phyloP scores from a whole-genome alignment of 2,113 vertebrate species.

The cattle (Bos taurus) region DNA sequence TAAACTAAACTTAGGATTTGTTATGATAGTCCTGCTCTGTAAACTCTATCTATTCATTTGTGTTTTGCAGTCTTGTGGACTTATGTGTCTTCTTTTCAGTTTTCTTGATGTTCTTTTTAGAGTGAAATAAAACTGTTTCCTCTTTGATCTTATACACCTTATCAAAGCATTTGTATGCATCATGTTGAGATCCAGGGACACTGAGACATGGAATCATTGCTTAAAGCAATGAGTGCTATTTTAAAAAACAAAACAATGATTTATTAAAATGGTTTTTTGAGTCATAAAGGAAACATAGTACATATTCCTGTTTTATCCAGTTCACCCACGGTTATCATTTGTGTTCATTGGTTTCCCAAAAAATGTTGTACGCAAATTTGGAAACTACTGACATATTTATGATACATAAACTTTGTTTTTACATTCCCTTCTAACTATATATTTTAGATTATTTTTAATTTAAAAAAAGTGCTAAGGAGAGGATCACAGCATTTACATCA shows the following conservation, averaged over 20 bases:
- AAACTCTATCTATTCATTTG: not conserved
- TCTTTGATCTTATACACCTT: not conserved
- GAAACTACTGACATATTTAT: not conserved
- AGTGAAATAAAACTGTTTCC: not conserved
- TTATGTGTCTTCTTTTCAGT: not conserved
- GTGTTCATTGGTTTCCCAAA: not conserved
- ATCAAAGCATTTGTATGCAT: not conserved
- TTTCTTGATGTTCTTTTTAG: not conserved
- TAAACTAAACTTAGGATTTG: not conserved
- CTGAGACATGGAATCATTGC: not conserved
- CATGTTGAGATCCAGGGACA: not conserved
- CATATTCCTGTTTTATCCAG: not conserved
- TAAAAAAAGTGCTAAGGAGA: not conserved
- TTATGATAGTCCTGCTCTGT: not conserved
- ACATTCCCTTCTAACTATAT: not conserved
- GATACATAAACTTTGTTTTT: not conserved
- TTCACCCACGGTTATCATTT: not conserved
- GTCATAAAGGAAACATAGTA: not conserved
- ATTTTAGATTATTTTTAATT: conserved; percentile 17
- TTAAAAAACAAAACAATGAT: not conserved
- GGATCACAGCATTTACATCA: not conserved
- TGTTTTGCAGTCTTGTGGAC: not conserved
- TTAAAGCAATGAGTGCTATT: not conserved
- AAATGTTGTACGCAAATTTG: not conserved
- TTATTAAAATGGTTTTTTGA: conserved; percentile 8